Percentiles rank a stretch among this genome's conserved stretches.
phyloP scores from a whole-genome alignment of 2,113 vertebrate species.

The Scomber scombrus region DNA sequence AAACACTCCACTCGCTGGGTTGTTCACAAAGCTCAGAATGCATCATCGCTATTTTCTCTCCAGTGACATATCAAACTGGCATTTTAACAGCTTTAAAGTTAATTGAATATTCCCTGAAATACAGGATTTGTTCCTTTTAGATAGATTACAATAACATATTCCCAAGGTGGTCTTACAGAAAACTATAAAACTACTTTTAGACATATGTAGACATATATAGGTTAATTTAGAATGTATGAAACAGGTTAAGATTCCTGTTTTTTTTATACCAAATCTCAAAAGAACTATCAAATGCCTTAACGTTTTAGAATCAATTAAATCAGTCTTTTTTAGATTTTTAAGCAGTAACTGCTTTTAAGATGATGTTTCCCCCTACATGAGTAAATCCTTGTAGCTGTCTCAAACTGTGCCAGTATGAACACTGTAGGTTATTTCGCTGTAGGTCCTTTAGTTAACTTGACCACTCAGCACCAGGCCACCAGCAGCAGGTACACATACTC shows the following conservation, averaged over 20 bases:
- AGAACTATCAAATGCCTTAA: too few relatives aligned
- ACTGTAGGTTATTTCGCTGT: not conserved
- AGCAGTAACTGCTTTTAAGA: not conserved
- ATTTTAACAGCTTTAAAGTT: conserved; percentile 68
- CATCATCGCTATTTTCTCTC: conserved; percentile 51
- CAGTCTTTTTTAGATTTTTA: not conserved
- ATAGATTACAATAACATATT: conserved; percentile 55
- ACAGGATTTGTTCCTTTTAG: conserved; percentile 69
- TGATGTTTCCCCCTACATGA: not conserved
- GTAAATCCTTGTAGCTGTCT: not conserved
- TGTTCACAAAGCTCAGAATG: conserved; percentile 36
- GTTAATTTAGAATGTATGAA: not conserved
- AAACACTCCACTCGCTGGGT: conserved; percentile 46
- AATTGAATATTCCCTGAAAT: conserved; percentile 68
- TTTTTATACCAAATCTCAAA: not conserved
- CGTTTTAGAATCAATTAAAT: not conserved
- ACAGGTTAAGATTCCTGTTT: not conserved
- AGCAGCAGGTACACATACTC: not conserved
- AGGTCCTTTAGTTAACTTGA: not conserved
- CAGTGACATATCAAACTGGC: conserved; percentile 64
- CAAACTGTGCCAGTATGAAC: too few relatives aligned
- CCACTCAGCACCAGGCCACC: not conserved
- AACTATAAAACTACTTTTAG: not conserved
- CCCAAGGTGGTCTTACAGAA: conserved; percentile 15
- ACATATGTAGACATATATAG: not conserved